phyloP scores from a whole-genome alignment of 2,797 vertebrate genomes.

The Microctenopoma lineatum region DNA sequence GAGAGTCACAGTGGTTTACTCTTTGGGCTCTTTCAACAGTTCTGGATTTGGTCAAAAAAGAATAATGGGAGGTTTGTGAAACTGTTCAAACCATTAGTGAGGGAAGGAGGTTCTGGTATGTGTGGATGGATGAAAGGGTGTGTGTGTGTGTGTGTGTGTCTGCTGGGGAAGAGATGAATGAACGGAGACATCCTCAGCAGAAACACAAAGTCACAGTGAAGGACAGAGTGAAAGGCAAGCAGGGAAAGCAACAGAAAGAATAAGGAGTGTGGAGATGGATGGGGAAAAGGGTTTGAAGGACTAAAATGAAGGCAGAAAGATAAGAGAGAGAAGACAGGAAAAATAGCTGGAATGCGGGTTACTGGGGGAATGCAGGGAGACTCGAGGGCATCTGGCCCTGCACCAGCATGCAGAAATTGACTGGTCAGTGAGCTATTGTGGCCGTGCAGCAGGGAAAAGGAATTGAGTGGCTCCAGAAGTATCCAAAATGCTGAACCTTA shows the following conservation, averaged over 20 bases:
- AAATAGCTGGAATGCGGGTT: conserved; percentile 35
- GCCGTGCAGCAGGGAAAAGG: conserved; percentile 29
- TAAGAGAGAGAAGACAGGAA: conserved; percentile 24
- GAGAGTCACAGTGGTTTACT: conserved; percentile 49
- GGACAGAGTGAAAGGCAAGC: conserved; percentile 42
- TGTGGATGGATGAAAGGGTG: conserved; percentile 13
- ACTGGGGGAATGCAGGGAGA: conserved; percentile 16
- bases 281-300: conserved; percentile 28
- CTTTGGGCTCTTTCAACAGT: conserved; percentile 39
- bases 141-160: conserved; percentile 28
- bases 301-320: conserved; percentile 42
- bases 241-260: conserved; percentile 28
- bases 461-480: conserved; percentile 44
- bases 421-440: conserved; percentile 51
- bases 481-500: conserved; percentile 40
- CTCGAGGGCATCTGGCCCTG: conserved; percentile 32
- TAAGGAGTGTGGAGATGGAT: conserved; percentile 46
- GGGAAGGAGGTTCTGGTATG: conserved; percentile 14
- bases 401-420: conserved; percentile 41
- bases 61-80: conserved; percentile 74
- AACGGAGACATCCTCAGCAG: conserved; percentile 44
- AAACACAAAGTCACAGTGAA: conserved; percentile 50
- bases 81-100: conserved; percentile 56
- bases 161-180: conserved; percentile 23
- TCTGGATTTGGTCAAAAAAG: conserved; percentile 56